Percentiles rank a stretch among this genome's conserved stretches.
Conservation (phyloP, 2,113 vertebrate species). For the Irena cyanogastra region DNA sequence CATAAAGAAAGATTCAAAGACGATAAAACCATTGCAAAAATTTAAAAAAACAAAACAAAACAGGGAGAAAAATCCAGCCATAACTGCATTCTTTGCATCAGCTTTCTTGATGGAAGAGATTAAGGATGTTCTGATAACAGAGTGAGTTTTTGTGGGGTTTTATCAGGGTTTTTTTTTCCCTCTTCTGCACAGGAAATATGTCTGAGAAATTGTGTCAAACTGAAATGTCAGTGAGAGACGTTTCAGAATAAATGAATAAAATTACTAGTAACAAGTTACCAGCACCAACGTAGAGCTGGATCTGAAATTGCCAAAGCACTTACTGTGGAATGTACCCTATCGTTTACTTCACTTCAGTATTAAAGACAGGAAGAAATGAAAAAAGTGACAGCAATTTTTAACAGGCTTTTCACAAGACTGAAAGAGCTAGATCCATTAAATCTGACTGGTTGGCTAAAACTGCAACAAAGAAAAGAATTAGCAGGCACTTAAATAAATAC, state of each 20-base stretch:
- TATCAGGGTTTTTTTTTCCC: neutral
- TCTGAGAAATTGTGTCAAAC: conserved; percentile 24
- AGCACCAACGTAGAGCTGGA: neutral
- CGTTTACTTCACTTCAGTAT: neutral
- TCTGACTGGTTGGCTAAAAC: neutral
- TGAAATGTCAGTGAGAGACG: conserved; percentile 24
- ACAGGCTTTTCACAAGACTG: neutral
- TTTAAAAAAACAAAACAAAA: too few relatives aligned
- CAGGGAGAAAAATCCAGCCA: neutral
- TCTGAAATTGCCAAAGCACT: conserved; percentile 10
- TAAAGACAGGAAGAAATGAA: neutral
- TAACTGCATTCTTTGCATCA: neutral
- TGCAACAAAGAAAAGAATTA: neutral
- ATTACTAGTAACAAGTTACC: conserved; percentile 38
- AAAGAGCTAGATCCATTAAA: neutral
- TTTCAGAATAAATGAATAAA: conserved; percentile 61
- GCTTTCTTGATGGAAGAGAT: conserved; percentile 6
- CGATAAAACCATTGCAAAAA: neutral
- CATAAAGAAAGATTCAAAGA: conserved; percentile 2
- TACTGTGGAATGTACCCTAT: neutral
- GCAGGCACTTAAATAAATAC: neutral
- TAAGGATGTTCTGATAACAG: neutral
- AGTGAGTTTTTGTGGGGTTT: neutral
- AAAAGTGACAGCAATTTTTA: conserved; percentile 2
- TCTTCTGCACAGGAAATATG: neutral